A percentile compares a stretch with the other conserved stretches of the same genome.
Evolutionary conservation across 2,888 invertebrate genomes (phyloP).

Genomic region (Brachypalpus laphriformis): DNA sequence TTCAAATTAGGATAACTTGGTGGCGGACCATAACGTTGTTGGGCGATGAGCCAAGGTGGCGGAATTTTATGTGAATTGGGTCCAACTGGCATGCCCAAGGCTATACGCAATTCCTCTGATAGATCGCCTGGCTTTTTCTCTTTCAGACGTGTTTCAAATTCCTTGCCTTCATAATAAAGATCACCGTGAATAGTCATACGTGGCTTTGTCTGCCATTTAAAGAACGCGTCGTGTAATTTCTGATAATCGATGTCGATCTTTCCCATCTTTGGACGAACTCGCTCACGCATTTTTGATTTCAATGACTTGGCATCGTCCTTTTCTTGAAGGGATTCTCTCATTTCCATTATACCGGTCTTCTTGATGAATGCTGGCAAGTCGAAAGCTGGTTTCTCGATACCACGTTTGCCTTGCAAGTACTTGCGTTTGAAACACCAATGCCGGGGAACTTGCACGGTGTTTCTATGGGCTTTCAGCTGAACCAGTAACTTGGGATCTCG

Average conservation of each 20-base stretch:
- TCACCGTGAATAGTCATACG: slow-evolving; percentile 99
- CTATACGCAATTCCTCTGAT: slow-evolving; percentile 96
- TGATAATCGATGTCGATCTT: slow-evolving; percentile 99
- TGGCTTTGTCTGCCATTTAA: slow-evolving; percentile 99
- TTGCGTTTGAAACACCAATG: slow-evolving; percentile 99
- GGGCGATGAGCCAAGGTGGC: slow-evolving; percentile 93
- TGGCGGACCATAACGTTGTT: slow-evolving; percentile 94
- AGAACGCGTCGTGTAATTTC: slow-evolving; percentile 99
- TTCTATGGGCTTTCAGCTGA: slow-evolving; percentile 97
- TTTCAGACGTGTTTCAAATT: slow-evolving; percentile 97
- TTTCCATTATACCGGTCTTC: slow-evolving; percentile 99
- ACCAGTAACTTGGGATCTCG: slow-evolving; percentile 97
- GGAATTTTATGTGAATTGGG: slow-evolving; percentile 95
- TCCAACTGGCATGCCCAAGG: slow-evolving; percentile 99
- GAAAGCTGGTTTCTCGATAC: slow-evolving; percentile 99
- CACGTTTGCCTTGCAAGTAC: slow-evolving; percentile 97
- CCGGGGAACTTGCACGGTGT: slow-evolving; percentile 98
- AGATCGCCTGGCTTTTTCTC: slow-evolving; percentile 99
- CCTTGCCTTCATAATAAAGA: slow-evolving; percentile 99
- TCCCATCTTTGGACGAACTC: slow-evolving; percentile 97
- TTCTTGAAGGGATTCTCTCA: slow-evolving; percentile 98
- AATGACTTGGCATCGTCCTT: slow-evolving; percentile 97
- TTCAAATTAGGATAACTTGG: slow-evolving; percentile 99
- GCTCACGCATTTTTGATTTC: slow-evolving; percentile 98
- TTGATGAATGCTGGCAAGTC: slow-evolving; percentile 99